Evolutionary conservation across 2,888 invertebrate species (phyloP).

Genomic region (Melanotus villosus): DNA sequence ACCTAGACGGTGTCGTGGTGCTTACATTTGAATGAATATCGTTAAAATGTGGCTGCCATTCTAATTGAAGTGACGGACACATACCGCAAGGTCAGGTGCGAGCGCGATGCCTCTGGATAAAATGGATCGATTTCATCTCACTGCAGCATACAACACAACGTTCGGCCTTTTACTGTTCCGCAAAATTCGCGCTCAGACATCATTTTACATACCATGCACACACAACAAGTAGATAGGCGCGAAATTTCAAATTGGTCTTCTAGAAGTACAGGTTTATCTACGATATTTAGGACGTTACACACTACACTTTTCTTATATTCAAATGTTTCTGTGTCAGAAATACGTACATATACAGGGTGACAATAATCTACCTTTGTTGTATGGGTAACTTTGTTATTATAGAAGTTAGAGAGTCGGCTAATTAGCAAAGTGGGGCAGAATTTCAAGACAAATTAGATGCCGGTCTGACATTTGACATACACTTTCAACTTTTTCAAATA

Average conservation of each 20-base stretch:
- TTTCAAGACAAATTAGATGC: no score
- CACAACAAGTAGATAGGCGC: slow-evolving; percentile 41
- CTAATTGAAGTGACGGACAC: slow-evolving; percentile 42
- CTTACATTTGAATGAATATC: slow-evolving; percentile 26
- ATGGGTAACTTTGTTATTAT: no score
- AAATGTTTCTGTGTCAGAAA: no score
- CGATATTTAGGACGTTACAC: neutral
- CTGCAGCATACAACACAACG: slow-evolving; percentile 54
- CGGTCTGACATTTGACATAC: no score
- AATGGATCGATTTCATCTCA: slow-evolving; percentile 58
- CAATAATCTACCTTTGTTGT: no score
- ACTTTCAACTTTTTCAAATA: no score
- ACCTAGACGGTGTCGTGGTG: slow-evolving; percentile 25
- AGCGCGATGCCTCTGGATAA: slow-evolving; percentile 56
- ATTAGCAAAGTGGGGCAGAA: no score
- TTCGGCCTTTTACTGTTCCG: slow-evolving; percentile 51
- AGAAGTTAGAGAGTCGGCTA: no score
- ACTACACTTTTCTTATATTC: no score
- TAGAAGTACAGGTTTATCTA: slow-evolving; percentile 17
- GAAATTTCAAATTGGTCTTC: slow-evolving; percentile 43
- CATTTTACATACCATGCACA: slow-evolving; percentile 47
- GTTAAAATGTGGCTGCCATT: slow-evolving; percentile 45
- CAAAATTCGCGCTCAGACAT: slow-evolving; percentile 49
- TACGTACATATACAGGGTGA: no score
- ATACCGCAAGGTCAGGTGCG: slow-evolving; percentile 59